Base-by-base conservation (phyloP, 2,888 invertebrate species). In the Nomada hirtipes region DNA sequence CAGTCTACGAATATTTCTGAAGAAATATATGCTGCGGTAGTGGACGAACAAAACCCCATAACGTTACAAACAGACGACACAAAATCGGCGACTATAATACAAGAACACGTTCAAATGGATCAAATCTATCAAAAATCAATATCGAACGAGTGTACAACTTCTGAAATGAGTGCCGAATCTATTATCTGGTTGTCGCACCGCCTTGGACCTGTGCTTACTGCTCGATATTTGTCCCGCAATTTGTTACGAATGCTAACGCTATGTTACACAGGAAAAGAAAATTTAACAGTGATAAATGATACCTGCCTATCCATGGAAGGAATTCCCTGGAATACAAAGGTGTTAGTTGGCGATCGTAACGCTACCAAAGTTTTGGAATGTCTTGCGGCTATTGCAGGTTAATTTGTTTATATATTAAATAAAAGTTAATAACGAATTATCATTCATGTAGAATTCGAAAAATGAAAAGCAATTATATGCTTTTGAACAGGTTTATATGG, bases 121-220 rank as follows among this genome's bases (percentile, higher is more conserved):
- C 72, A 80, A 2, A 79, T 81, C 72, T 84, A 84, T 53, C 90
- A 83, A 69, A 91, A 86, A 65, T 78, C 86, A 47, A 57, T 77
- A 1, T 82, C 89, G 0, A 90, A 77, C 64, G 93, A 94, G 76
- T 92, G 92, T 57, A 97, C 96, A 91, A 97, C 97, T 84, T 97
- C 98, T 0, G 98, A 98, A 91, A 97, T 98, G 96, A 97, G 97
- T 91, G 96, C 96, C 0, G 98, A 98, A 91, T 98, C 98, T 90
- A 94, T 98, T 0, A 96, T 98, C 81, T 99, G 99, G 99, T 92
- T 99, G 78, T 97, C 98, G 0, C 98, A 98, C 94, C 96, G 98
- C 83, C 94, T 99, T 23, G 99, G 99, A 0, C 99, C 99, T 0
- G 98, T 99, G 64, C 95, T 99, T 36, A 98, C 98, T 0, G 98